Evolutionary conservation across 2,113 vertebrate species (phyloP).

Genomic region (Bucco capensis): DNA sequence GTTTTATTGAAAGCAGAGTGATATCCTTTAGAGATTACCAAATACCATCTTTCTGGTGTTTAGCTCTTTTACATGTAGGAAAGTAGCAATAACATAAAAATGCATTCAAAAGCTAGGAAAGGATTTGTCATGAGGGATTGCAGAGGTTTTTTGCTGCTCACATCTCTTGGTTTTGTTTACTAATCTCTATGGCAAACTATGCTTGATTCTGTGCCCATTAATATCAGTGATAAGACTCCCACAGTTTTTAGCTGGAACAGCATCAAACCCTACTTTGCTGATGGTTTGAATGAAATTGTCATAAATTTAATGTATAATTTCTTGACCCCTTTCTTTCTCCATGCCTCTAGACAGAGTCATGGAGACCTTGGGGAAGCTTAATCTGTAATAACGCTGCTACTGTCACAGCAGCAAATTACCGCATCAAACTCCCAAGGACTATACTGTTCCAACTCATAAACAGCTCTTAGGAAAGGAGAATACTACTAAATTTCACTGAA

Average conservation of each 20-base stretch:
- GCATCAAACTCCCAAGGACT: neutral
- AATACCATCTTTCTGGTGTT: neutral
- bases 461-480: neutral
- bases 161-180: constrained; percentile 12
- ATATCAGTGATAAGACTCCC: neutral
- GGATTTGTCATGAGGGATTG: neutral
- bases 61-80: neutral
- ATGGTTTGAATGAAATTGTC: neutral
- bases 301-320: constrained; percentile 19
- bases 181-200: neutral
- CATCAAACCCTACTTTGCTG: neutral
- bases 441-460: neutral
- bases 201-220: neutral
- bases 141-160: neutral
- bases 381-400: neutral
- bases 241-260: neutral
- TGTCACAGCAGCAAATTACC: constrained; percentile 12
- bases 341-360: neutral
- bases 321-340: neutral
- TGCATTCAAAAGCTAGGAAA: neutral
- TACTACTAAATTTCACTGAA: neutral
- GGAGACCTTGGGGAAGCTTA: neutral
- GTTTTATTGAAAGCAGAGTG: neutral
- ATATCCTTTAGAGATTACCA: neutral
- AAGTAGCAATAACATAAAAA: neutral